phyloP scores from a whole-genome alignment of 2,888 invertebrate species.

The Caenorhabditis becei region DNA sequence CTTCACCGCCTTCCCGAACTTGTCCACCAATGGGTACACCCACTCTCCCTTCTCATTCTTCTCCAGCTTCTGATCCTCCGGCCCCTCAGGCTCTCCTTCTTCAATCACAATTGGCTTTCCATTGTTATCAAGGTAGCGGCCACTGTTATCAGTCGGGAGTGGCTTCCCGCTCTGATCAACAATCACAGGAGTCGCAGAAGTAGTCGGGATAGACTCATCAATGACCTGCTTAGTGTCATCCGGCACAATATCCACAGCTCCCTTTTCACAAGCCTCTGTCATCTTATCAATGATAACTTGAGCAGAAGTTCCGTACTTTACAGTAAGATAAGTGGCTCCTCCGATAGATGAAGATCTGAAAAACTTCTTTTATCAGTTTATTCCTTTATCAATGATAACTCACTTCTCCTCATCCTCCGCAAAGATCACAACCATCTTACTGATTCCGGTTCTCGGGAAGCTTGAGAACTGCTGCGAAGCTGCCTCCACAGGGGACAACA shows the following conservation, averaged over 20 bases:
- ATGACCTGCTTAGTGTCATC: conserved; percentile 46
- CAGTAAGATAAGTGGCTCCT: conserved; percentile 36
- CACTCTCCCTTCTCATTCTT: conserved; percentile 59
- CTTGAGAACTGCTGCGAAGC: conserved; percentile 71
- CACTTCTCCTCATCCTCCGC: conserved; percentile 67
- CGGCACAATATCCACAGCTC: conserved; percentile 18
- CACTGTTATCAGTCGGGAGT: conserved; percentile 45
- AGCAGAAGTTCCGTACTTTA: conserved; percentile 21
- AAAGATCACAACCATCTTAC: conserved; percentile 68
- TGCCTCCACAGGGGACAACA: conserved; percentile 64
- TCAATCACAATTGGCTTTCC: conserved; percentile 44
- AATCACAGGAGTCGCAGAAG: conserved; percentile 9
- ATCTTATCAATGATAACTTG: conserved; percentile 28
- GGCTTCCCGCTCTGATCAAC: conserved; percentile 19
- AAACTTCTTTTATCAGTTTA: no score
- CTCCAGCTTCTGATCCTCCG: conserved; percentile 36
- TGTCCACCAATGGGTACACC: conserved; percentile 69
- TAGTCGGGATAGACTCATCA: conserved; percentile 18
- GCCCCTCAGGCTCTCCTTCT: conserved; percentile 45
- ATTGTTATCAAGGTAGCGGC: conserved; percentile 50
- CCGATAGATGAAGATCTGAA: conserved; percentile 28
- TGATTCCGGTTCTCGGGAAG: conserved; percentile 67
- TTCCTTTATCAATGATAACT: no score
- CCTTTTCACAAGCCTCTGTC: conserved; percentile 26
- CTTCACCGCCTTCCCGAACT: conserved; percentile 61